Base-by-base conservation (phyloP, 2,888 invertebrate species). In the Drosophila subsilvestris region DNA sequence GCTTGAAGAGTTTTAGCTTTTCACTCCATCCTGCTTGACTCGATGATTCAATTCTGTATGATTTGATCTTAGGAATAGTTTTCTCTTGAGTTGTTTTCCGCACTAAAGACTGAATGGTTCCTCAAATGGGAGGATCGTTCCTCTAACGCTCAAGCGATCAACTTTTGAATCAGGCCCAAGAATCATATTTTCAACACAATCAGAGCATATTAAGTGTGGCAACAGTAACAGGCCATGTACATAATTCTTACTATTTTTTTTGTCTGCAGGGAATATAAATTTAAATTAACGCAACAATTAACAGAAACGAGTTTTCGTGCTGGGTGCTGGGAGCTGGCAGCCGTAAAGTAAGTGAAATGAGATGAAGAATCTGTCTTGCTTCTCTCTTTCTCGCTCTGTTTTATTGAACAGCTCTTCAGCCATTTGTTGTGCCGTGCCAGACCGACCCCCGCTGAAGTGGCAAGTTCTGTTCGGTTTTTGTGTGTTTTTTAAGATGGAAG, bases 401-500 rank as follows among this genome's bases (percentile, higher is more conserved):
- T 56, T 65, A 56, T 66, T 56, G 56, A 65, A 65, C 54, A 56
- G 20, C 44, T 66, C 50, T 54, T 58, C 44, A 49, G 18, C 47
- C 32, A 50, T 66, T 66, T 66, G 43, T 25, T 25, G 6, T 45
- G 44, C 47, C 25, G 53, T 55, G 47, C 45, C n/a, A 12, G 37
- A 32, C 48, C 14, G 84, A 80, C 85, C 82, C 85, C 85, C 80
- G 74, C 85, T 76, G 80, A 74, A 74, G 82, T 60, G 57, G 61
- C 61, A 63, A 63, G 80, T 70, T 61, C 50, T 69, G 44, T 58
- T 54, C 45, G 50, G 18, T 69, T 57, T 59, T 51, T 29, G 43
- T 25, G 53, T 60, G 48, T 44, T 70, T 51, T 44, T 27, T 32
- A 32, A 47, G 10, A 57, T 37, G n/a, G 10, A 25, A 44, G 10